Evolutionary conservation across 2,113 vertebrate genomes (phyloP).

Genomic region (Cyanoliseus patagonus): DNA sequence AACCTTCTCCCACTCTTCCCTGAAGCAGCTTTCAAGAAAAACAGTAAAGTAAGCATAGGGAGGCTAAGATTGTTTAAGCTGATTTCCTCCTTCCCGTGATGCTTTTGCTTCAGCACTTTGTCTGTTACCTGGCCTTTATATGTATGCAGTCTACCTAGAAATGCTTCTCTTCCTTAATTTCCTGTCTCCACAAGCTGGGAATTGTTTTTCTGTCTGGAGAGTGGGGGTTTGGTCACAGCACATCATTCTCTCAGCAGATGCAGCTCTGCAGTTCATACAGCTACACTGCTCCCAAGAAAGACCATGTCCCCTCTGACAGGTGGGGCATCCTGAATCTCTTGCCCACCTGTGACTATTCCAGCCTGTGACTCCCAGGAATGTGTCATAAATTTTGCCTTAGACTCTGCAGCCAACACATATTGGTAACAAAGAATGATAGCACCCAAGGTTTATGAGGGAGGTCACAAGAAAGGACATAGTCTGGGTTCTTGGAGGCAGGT

Average conservation of each 20-base stretch:
- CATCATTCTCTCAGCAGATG: background rate
- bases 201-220: background rate
- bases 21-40: background rate
- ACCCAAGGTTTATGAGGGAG: background rate
- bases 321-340: background rate
- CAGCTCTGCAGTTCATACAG: background rate
- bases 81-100: background rate
- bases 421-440: background rate
- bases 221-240: background rate
- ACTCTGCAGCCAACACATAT: background rate
- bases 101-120: background rate
- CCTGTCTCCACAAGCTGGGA: background rate
- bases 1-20: background rate
- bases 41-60: background rate
- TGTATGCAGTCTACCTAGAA: background rate
- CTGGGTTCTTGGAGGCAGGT: accelerated
- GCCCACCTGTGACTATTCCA: background rate
- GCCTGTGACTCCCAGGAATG: background rate
- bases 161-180: background rate
- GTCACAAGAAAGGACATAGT: background rate
- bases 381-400: background rate
- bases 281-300: background rate
- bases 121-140: background rate
- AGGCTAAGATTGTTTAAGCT: background rate
- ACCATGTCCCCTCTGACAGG: accelerated